These are phyloP conservation scores for Riparia riparia DNA, from an alignment of 2,113 vertebrate genomes.

Conservation along the genomic window DNA sequence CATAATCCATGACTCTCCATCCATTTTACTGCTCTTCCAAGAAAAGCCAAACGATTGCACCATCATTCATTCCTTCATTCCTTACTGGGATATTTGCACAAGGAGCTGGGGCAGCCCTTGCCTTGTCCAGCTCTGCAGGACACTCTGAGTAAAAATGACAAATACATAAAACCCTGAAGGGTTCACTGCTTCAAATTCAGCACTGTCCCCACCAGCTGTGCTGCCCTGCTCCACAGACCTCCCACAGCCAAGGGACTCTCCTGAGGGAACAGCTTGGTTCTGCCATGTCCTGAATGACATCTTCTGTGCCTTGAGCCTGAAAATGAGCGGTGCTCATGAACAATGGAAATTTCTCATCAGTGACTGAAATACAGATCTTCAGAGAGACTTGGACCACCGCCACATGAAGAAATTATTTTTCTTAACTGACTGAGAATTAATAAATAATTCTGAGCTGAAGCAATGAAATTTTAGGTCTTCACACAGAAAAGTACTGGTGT, in stretches of 20 bases:
- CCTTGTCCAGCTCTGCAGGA: neutral
- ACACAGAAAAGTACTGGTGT: neutral
- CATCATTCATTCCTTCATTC: no score
- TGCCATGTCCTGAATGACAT: neutral
- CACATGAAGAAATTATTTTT: neutral
- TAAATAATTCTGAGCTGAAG: neutral
- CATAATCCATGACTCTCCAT: neutral
- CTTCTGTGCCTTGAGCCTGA: neutral
- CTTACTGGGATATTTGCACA: neutral
- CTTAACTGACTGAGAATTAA: neutral
- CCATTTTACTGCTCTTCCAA: neutral
- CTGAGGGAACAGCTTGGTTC: rapidly evolving
- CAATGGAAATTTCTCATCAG: neutral
- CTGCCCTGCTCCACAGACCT: neutral
- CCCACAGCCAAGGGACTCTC: neutral
- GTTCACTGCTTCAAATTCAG: neutral
- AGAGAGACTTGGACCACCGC: neutral
- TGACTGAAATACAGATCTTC: neutral
- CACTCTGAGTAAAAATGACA: rapidly evolving
- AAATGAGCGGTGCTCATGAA: neutral
- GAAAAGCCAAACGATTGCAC: neutral
- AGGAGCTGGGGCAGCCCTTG: neutral
- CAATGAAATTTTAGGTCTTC: neutral
- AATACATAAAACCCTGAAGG: rapidly evolving
- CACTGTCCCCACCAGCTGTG: neutral